Base-by-base conservation (phyloP, 1,140 invertebrate species). In the Euura lappo region DNA sequence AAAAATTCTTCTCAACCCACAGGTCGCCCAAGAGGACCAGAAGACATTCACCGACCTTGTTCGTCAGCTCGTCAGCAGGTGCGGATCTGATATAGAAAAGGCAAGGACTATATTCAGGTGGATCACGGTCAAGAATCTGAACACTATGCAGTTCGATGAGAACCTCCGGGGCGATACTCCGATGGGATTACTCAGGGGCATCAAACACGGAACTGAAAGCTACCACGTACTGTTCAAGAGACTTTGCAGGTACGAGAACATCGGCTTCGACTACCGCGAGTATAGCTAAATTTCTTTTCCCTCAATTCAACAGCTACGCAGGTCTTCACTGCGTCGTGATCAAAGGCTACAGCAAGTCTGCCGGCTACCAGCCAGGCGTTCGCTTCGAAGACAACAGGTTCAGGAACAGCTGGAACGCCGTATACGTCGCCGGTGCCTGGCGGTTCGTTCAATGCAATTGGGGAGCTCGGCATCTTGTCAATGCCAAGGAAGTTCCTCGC, bases 41-140 rank as follows among this genome's bases (percentile, higher is more conserved):
- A 96, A 97, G 85, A 98, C 97, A 0, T 99, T 99, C 84, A 99
- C 97, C 8, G 97, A 99, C 83, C 90, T 99, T 74, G 97, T 99
- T 44, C 90, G 96, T 45, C 95, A 98, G 83, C 90, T 99, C 69
- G 97, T 98, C 1, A 96, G 95, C 66, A 92, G 95, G 81, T 97
- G 97, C 81, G 93, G 94, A 13, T 97, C 94, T 2, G 97, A 99
- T 86, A 95, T 99, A 66, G 97, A 99, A 88, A 99, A 99, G 88
- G 97, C 97, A 28, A 92, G 97, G 87, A 98, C 98, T 3, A 99
- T 99, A 77, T 99, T 99, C 89, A 93, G 98, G 76, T 99, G 98
- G 98, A 99, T 99, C 74, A 99, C 98, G 0, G 98, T 99, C 2
- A 99, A 99, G 88, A 99, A 99, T 89, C 88, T 99, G 66, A 99